phyloP scores from a whole-genome alignment of 1,140 invertebrate species.

The Lordiphosa clarofinis region DNA sequence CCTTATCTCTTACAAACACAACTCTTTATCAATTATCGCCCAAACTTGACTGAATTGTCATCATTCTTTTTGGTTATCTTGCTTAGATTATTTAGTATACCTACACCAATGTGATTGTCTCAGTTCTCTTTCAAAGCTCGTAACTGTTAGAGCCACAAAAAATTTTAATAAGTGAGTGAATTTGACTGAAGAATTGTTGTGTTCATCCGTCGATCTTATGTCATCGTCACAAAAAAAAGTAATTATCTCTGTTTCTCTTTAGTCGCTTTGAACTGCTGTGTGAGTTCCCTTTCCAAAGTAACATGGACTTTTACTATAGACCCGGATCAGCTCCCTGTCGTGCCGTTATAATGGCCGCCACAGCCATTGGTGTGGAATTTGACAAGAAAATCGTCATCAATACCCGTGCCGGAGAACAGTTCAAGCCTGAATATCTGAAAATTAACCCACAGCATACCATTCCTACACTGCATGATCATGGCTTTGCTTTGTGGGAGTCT shows the following conservation, averaged over 20 bases:
- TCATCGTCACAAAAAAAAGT: slow-evolving; percentile 39
- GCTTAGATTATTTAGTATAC: not conserved
- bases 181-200: slow-evolving; percentile 1
- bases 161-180: slow-evolving; percentile 10
- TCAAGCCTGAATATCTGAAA: slow-evolving; percentile 83
- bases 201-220: slow-evolving; percentile 26
- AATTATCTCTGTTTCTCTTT: slow-evolving; percentile 22
- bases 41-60: slow-evolving; percentile 42
- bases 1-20: slow-evolving; percentile 1
- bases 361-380: slow-evolving; percentile 80
- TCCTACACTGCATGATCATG: slow-evolving; percentile 62
- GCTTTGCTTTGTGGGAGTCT: slow-evolving; percentile 55
- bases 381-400: slow-evolving; percentile 80
- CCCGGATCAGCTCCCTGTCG: slow-evolving; percentile 86
- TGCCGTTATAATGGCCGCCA: slow-evolving; percentile 79
- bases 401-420: slow-evolving; percentile 83
- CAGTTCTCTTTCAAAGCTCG: slow-evolving; percentile 28
- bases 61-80: slow-evolving; percentile 16
- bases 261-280: slow-evolving; percentile 5
- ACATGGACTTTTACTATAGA: slow-evolving; percentile 83
- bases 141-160: slow-evolving; percentile 12
- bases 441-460: slow-evolving; percentile 79
- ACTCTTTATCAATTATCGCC: slow-evolving; percentile 38
- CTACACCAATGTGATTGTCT: slow-evolving; percentile 27
- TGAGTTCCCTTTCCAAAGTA: not conserved